A percentile compares a stretch with the other conserved stretches of the same genome.
These are phyloP conservation scores for Omphaloscelis lunosa DNA, from an alignment of 2,888 invertebrate species.

Conservation along the genomic window DNA sequence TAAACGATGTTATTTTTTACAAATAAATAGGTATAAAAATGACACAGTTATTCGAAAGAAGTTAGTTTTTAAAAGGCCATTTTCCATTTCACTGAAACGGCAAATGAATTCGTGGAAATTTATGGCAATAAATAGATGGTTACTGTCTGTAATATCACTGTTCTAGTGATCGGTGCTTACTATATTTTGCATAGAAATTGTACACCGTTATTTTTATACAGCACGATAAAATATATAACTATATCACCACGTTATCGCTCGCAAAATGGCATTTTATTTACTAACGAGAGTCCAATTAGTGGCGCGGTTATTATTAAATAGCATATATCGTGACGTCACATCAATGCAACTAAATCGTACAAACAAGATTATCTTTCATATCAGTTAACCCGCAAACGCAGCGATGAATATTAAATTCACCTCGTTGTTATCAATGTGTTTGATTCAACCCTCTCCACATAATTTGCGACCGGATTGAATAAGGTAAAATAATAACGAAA, in stretches of 20 bases:
- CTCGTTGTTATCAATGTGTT: slow-evolving; percentile 78
- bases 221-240: slow-evolving; percentile 36
- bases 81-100: slow-evolving; percentile 8
- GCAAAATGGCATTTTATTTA: slow-evolving; percentile 40
- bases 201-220: slow-evolving; percentile 31
- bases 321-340: slow-evolving; percentile 57
- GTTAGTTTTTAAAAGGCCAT: not conserved
- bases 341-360: slow-evolving; percentile 65
- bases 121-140: not conserved
- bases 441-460: slow-evolving; percentile 75
- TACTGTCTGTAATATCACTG: not conserved
- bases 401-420: slow-evolving; percentile 77
- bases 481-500: slow-evolving; percentile 86
- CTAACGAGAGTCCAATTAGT: slow-evolving; percentile 46
- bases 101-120: slow-evolving; percentile 18
- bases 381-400: slow-evolving; percentile 70
- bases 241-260: slow-evolving; percentile 48
- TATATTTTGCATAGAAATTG: slow-evolving; percentile 35
- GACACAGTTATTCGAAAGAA: not conserved
- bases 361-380: slow-evolving; percentile 69
- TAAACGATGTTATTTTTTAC: not conserved
- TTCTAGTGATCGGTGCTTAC: slow-evolving; percentile 3
- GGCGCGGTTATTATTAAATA: slow-evolving; percentile 48
- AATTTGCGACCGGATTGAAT: slow-evolving; percentile 79
- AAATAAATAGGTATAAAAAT: not conserved